Evolutionary conservation across 2,797 vertebrate species (phyloP), one percentile per base, ranked within the genome.

Genomic region (Micromesistius poutassou): DNA sequence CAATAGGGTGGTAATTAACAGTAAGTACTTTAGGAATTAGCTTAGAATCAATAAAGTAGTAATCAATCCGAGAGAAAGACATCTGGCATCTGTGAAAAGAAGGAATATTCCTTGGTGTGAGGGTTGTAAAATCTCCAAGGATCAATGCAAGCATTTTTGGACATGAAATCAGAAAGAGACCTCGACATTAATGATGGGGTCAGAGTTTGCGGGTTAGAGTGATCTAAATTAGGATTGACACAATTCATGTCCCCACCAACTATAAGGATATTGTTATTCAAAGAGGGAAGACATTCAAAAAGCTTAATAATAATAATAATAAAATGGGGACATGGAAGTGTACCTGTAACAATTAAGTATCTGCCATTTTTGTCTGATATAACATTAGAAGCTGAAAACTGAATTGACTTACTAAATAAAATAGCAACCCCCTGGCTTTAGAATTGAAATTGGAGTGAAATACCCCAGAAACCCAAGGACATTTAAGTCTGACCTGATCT

Each of bases 11-110:
- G 72, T 28, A 77, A 74, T 75, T 22, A n/a, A 42, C 28, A 16
- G 31, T 2, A 40, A 0, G 14, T 2, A 72, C 30, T 33, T 72
- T 14, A 6, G 71, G 13, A 9, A 35, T 5, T 7, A 72, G 71
- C 1, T 7, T 35, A 3, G 1, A 4, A 8, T 72, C 71, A 12
- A 72, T 9, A 35, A 72, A 72, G 35, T 6, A 72, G 14, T 33
- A 72, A 19, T 72, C 71, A 35, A 72, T 72, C 12, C 71, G 30
- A 31, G 71, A 72, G 14, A 35, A 35, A 3, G 50, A 78, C 1
- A 35, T n/a, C n/a, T 81, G 79, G 10, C n/a, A 81, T 73, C 14
- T 42, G 33, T 1, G 76, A 73, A 36, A 78, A 81, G 46, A 78
- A 78, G 7, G 30, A 73, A 38, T n/a, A 77, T 62, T 62, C 70